phyloP scores from a whole-genome alignment of 2,888 invertebrate genomes.

The Gymnoscelis rufifasciata region DNA sequence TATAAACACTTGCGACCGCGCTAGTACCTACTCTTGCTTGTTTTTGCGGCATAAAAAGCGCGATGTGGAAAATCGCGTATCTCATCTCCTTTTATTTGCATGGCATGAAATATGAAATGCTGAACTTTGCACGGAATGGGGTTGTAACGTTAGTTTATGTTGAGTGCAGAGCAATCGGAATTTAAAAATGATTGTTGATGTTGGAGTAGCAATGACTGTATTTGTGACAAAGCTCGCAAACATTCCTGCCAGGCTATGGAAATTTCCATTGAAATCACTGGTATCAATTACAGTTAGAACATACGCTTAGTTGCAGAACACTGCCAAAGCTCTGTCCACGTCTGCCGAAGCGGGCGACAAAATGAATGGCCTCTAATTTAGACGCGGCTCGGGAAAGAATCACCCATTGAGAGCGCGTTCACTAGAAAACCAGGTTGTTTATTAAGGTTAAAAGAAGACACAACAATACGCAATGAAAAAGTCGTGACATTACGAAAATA shows the following conservation, averaged over 20 bases:
- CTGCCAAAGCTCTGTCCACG: constrained; percentile 28
- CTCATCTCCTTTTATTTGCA: constrained; percentile 20
- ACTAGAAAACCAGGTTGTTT: constrained; percentile 2
- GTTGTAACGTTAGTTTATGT: constrained; percentile 6
- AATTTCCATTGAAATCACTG: constrained; percentile 14
- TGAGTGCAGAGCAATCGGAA: constrained; percentile 1
- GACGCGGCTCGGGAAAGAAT: constrained; percentile 39
- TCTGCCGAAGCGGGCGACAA: constrained; percentile 36
- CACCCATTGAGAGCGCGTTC: constrained; percentile 26
- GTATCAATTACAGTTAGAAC: constrained; percentile 21
- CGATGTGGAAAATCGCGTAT: constrained; percentile 30
- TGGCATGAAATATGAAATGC: constrained; percentile 21
- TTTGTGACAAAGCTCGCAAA: background rate
- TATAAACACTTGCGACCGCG: constrained; percentile 41
- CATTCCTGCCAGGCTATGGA: constrained; percentile 3
- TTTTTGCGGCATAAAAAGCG: constrained; percentile 36
- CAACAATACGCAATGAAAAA: too few species aligned
- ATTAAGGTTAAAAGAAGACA: too few species aligned
- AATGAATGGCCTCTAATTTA: constrained; percentile 50
- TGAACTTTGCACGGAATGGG: constrained; percentile 13
- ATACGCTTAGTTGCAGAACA: constrained; percentile 27
- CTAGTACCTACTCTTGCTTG: constrained; percentile 32
- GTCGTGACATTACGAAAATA: too few species aligned
- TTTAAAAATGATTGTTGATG: background rate
- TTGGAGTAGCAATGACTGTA: background rate